These are phyloP conservation scores for Acropora yongei DNA, from an alignment of 64 coral and sea anemone genomes.

Conservation along the genomic window DNA sequence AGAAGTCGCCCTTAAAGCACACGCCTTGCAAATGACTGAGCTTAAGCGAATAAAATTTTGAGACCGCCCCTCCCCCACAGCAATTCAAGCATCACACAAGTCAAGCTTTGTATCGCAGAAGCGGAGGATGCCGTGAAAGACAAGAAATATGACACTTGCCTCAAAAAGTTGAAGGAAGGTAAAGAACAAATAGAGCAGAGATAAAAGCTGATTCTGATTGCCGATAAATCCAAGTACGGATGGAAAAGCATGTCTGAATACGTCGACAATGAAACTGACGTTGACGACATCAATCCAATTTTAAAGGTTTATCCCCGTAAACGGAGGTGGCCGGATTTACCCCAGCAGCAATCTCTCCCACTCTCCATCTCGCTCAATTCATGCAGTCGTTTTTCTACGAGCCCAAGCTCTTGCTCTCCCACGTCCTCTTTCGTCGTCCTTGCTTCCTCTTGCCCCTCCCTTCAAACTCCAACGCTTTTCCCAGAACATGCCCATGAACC, in stretches of 20 bases:
- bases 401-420: too few species aligned
- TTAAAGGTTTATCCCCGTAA: too few species aligned
- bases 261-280: neutral
- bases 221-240: neutral
- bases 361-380: too few species aligned
- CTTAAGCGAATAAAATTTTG: neutral
- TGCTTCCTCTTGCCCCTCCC: too few species aligned
- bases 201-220: constrained; percentile 1
- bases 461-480: too few species aligned
- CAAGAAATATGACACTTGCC: neutral
- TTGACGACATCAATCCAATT: neutral
- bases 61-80: neutral
- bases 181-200: neutral
- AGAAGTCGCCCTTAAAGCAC: neutral
- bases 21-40: neutral
- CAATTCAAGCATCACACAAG: neutral
- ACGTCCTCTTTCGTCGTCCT: too few species aligned
- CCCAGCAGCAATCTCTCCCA: too few species aligned
- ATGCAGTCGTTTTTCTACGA: too few species aligned
- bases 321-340: too few species aligned
- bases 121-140: neutral
- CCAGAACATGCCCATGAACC: too few species aligned
- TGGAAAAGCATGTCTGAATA: neutral
- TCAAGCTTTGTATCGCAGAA: neutral
- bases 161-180: neutral